Percentiles rank a stretch among this genome's conserved stretches.
phyloP scores from a whole-genome alignment of 1,140 invertebrate genomes.

The Drosophila seguyi region DNA sequence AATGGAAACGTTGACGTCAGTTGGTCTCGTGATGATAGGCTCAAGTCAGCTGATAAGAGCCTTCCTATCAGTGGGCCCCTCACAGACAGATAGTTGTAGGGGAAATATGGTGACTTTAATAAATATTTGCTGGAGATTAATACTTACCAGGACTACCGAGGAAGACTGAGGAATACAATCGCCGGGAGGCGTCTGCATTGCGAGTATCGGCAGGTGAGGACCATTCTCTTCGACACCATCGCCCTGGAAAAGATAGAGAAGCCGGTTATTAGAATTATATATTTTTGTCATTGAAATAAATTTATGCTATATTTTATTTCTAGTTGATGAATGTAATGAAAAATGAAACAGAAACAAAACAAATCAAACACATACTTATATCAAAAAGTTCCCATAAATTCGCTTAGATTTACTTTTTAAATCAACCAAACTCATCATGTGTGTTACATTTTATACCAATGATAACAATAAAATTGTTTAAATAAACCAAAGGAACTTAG shows the following conservation, averaged over 20 bases:
- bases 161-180: slow-evolving; percentile 95
- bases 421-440: slow-evolving; percentile 5
- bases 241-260: slow-evolving; percentile 88
- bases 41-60: slow-evolving; percentile 21
- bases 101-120: neutral
- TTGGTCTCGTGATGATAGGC: slow-evolving; percentile 50
- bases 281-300: neutral
- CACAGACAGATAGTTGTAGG: slow-evolving; percentile 11
- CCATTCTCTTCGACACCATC: slow-evolving; percentile 96
- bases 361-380: neutral
- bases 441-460: neutral
- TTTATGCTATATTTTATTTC: neutral
- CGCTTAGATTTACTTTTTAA: neutral
- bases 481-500: slow-evolving; percentile 4
- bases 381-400: neutral
- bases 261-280: slow-evolving; percentile 54
- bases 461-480: slow-evolving; percentile 16
- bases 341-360: neutral
- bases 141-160: slow-evolving; percentile 93
- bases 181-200: slow-evolving; percentile 91
- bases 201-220: slow-evolving; percentile 92
- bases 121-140: neutral
- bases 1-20: slow-evolving; percentile 75
- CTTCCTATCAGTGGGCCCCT: slow-evolving; percentile 6
- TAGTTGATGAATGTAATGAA: slow-evolving; percentile 6